A percentile compares a stretch with the other conserved stretches of the same genome.
Evolutionary conservation across 1,140 invertebrate genomes (phyloP).

Genomic region (Pseudomyrmex flavicornis): DNA sequence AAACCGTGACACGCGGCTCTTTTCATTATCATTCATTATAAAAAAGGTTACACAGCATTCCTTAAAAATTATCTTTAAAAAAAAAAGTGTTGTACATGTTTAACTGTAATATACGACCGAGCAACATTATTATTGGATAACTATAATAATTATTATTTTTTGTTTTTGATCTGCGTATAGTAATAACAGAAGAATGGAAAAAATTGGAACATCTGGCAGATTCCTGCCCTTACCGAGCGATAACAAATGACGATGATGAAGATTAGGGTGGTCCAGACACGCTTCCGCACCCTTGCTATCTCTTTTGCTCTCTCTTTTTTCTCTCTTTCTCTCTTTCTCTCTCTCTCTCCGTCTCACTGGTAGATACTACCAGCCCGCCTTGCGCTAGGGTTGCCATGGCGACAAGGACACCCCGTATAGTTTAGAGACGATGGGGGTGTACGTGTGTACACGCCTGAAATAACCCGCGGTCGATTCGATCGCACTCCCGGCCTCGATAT

Average conservation of each 20-base stretch:
- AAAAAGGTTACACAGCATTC: too few relatives aligned
- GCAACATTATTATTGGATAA: too few relatives aligned
- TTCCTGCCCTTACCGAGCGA: neutral
- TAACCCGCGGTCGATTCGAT: constrained; percentile 51
- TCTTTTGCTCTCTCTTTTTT: constrained; percentile 39
- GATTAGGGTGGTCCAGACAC: constrained; percentile 57
- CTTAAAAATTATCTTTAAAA: too few relatives aligned
- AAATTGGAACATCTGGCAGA: constrained; percentile 30
- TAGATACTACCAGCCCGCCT: constrained; percentile 54
- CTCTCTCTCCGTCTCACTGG: constrained; percentile 46
- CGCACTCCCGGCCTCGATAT: constrained; percentile 47
- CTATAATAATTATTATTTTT: too few relatives aligned
- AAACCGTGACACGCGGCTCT: neutral
- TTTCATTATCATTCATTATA: neutral
- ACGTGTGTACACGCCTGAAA: constrained; percentile 38
- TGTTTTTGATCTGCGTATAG: too few relatives aligned
- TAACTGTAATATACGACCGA: too few relatives aligned
- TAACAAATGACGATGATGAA: constrained; percentile 57
- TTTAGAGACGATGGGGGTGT: constrained; percentile 39
- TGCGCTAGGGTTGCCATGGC: constrained; percentile 52
- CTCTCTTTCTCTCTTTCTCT: constrained; percentile 31
- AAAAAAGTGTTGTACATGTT: too few relatives aligned
- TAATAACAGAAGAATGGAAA: neutral
- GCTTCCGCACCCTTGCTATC: constrained; percentile 17
- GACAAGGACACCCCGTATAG: constrained; percentile 60